A percentile compares a stretch with the other conserved stretches of the same genome.
These are phyloP conservation scores for Apodemia mormo DNA, from an alignment of 2,888 invertebrate genomes.

Conservation along the genomic window DNA sequence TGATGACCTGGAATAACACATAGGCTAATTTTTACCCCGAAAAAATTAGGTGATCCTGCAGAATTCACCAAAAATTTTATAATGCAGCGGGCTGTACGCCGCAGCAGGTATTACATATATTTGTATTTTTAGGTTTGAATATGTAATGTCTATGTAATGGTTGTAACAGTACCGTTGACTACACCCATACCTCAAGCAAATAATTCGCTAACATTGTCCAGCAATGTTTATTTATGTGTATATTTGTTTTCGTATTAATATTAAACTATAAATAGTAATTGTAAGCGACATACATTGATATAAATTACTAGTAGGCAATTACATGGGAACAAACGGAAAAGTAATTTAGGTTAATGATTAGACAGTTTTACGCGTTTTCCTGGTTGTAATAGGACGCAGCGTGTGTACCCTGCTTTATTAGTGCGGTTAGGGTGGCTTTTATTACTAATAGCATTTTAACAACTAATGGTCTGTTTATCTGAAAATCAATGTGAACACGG, in stretches of 20 bases:
- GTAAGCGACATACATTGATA: slow-evolving; percentile 8
- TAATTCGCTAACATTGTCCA: neutral
- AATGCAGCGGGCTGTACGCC: no score
- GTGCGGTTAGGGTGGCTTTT: slow-evolving; percentile 57
- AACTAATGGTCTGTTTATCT: slow-evolving; percentile 43
- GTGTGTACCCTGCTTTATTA: slow-evolving; percentile 59
- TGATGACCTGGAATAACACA: no score
- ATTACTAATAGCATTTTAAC: slow-evolving; percentile 61
- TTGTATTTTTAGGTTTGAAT: no score
- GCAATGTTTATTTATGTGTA: neutral
- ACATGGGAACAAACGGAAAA: slow-evolving; percentile 48
- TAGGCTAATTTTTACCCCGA: no score
- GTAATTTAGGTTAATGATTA: slow-evolving; percentile 68
- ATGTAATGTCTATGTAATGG: neutral
- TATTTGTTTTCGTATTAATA: no score
- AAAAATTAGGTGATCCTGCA: no score
- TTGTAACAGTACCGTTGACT: neutral
- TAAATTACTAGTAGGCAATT: slow-evolving; percentile 29
- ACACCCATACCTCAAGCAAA: neutral
- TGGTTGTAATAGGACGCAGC: slow-evolving; percentile 46
- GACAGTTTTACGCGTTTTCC: slow-evolving; percentile 62
- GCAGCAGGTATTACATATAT: no score
- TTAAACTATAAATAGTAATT: no score
- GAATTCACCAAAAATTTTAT: no score
- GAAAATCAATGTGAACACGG: neutral